Evolutionary conservation across 2,797 vertebrate species (phyloP), one percentile per base, ranked within the genome.

Genomic region (Acanthis flammea): DNA sequence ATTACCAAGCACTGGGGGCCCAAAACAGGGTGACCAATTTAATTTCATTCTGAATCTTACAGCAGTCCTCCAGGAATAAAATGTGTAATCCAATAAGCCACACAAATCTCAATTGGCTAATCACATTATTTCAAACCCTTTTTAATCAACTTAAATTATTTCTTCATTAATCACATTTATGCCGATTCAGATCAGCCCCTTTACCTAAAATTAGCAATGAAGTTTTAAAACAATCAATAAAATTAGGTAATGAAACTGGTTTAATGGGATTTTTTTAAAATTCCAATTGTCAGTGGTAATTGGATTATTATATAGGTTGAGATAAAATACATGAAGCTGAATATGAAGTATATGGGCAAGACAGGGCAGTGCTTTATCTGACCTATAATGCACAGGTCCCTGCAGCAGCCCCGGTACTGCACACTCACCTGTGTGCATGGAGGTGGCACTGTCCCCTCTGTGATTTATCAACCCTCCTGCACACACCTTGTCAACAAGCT

Each of bases 131-230:
- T 96, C 86, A 96, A 96, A 82, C 67, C 55, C 65, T 92, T 95
- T 96, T 91, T 83, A 95, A 96, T 94, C 91, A 96, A 94, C 48
- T 92, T 96, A 85, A 79, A 92, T 94, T 88, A 95, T 92, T 94
- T 68, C 79, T 93, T 91, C 78, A 92, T 91, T 95, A 96, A 92
- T 93, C 86, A 86, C 62, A 93, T 87, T 93, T 80, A 72, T 31
- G 3, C 58, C 4, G 6, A 92, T 82, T 83, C 53, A 83, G 54
- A 93, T 70, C 68, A 80, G 41, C 19, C 27, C 30, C 33, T 65
- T 68, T 23, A 68, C 44, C 84, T 66, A 91, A 25, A 75, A 53
- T 83, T 31, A 66, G 27, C 57, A 14, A 63, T 3, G 11, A 88
- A 51, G 28, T n/a, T 80, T 17, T 15, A 14, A 42, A 37, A 77